Evolutionary conservation across 2,888 invertebrate species (phyloP), one percentile per base, ranked within the genome.

Genomic region (Laspeyria flexula): DNA sequence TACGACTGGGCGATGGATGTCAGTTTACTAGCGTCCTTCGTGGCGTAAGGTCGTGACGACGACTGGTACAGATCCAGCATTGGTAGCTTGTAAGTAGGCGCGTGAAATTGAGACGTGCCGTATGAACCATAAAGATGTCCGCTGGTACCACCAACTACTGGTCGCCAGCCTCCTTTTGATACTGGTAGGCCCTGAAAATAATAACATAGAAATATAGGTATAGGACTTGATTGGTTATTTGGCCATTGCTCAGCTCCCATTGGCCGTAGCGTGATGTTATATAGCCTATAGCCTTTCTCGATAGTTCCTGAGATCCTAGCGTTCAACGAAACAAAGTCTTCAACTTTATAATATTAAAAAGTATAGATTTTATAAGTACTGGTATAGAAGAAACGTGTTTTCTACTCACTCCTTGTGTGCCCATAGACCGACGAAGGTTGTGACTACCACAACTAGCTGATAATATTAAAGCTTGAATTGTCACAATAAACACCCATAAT

Each of bases 121-220:
- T 75, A 83, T 1, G 86, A 75, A 27, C 82, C 83, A 67, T 90
- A 92, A 1, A 87, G 52, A 0, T 88, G 75, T 0, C 90, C 87
- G 15, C 83, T 72, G 2, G 90, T 85, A 1, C 93, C 93, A 11
- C 93, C 93, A 11, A 94, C 75, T 15, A 94, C 94, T 30, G 94
- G 94, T 59, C 94, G 83, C 94, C 94, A 94, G 34, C 94, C 94
- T 65, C 94, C 93, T 72, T 94, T 93, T 37, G 93, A 90, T 69
- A 92, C 80, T 59, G 93, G 89, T 60, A 93, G 65, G 52, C 82
- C 77, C 92, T 93, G 86, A 25, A 91, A 91, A 16, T 21, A 1
- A 37, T 10, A 51, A 29, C 2, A 29, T 29, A 27, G 1, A 43
- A 52, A 13, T 9, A n/a, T n/a, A 18, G 2, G 18, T 18, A 18